These are phyloP conservation scores for Cryptotermes secundus DNA, from an alignment of 1,140 invertebrate species.

Conservation along the genomic window DNA sequence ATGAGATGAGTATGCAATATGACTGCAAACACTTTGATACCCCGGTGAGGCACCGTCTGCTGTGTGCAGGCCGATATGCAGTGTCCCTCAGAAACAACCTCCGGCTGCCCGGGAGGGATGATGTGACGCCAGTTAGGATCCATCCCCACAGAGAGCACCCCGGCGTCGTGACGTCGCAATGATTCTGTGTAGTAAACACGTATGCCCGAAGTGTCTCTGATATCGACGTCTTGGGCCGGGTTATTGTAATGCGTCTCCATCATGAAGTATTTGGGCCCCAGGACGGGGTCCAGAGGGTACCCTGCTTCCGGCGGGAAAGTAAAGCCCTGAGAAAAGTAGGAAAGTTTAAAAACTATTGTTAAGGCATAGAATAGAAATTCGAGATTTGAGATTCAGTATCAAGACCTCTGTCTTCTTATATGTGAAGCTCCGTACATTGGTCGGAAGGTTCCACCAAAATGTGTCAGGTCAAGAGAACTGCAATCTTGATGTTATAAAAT, in stretches of 20 bases:
- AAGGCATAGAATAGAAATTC: too few species aligned
- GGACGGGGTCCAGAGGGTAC: slow-evolving; percentile 62
- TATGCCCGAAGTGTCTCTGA: slow-evolving; percentile 67
- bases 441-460: too few species aligned
- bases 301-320: slow-evolving; percentile 68
- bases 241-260: slow-evolving; percentile 69
- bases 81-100: slow-evolving; percentile 68
- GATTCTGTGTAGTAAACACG: slow-evolving; percentile 65
- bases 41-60: slow-evolving; percentile 60
- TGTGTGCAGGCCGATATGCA: slow-evolving; percentile 68
- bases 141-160: slow-evolving; percentile 67
- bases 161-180: slow-evolving; percentile 63
- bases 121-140: slow-evolving; percentile 73
- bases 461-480: too few species aligned
- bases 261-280: slow-evolving; percentile 63
- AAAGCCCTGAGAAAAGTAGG: too few species aligned
- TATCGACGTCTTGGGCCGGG: slow-evolving; percentile 55
- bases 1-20: slow-evolving; percentile 66
- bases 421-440: too few species aligned
- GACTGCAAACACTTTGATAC: slow-evolving; percentile 70
- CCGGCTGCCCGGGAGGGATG: slow-evolving; percentile 66
- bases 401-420: too few species aligned
- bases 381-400: too few species aligned
- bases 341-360: too few species aligned
- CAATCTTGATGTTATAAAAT: too few species aligned